phyloP scores from a whole-genome alignment of 2,113 vertebrate genomes.

The Rutilus rutilus region DNA sequence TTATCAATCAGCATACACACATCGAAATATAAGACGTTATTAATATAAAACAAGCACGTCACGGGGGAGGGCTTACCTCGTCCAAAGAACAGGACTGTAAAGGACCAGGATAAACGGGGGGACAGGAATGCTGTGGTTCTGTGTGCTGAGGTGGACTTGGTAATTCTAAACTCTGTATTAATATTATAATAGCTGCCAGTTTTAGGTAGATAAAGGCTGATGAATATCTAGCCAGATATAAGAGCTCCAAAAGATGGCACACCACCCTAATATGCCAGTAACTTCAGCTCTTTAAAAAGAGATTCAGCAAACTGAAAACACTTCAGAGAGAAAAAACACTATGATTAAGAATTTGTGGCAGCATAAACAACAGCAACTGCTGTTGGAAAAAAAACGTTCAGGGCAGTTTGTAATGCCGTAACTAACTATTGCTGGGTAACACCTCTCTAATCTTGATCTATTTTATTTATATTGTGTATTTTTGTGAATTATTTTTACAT shows the following conservation, averaged over 20 bases:
- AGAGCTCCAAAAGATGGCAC: slow-evolving; percentile 35
- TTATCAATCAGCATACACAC: not conserved
- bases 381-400: not conserved
- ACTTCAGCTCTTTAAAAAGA: not conserved
- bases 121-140: slow-evolving; percentile 38
- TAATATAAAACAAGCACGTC: not conserved
- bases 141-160: slow-evolving; percentile 48
- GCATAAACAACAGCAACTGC: slow-evolving; percentile 38
- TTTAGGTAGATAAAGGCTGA: slow-evolving; percentile 39
- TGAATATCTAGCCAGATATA: slow-evolving; percentile 34
- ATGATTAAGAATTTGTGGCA: slow-evolving; percentile 32
- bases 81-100: slow-evolving; percentile 53
- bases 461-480: not conserved
- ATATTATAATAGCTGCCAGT: slow-evolving; percentile 61
- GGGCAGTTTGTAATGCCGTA: slow-evolving; percentile 26
- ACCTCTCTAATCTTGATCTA: not conserved
- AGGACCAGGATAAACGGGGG: slow-evolving; percentile 13
- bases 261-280: slow-evolving; percentile 8
- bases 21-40: not conserved
- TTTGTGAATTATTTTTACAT: not conserved
- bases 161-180: slow-evolving; percentile 42
- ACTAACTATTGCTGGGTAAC: slow-evolving; percentile 20
- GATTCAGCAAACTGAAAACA: slow-evolving; percentile 18
- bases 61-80: slow-evolving; percentile 45
- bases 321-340: slow-evolving; percentile 15